Base-by-base conservation (phyloP, 2,888 invertebrate genomes). In the Oxycera nigricornis region DNA sequence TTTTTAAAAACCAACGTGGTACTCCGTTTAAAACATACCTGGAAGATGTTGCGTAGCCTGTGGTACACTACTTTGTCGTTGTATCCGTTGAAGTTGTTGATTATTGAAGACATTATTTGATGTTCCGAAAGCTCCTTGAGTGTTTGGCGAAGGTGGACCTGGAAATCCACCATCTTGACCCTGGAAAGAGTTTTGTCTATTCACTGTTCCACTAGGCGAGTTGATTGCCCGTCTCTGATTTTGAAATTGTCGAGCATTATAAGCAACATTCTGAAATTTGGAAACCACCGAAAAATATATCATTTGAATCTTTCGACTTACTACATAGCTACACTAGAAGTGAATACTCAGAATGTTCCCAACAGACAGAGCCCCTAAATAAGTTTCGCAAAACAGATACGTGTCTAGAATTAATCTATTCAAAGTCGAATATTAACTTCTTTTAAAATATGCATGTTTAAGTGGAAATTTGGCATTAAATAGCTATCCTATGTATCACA, bases 11-110 rank as follows among this genome's bases (percentile, higher is more conserved):
- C 20, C 9, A 11, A 57, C 22, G n/a, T 57, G n/a, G 4, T 11
- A 20, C 22, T 3, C 30, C n/a, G 9, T 28, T 61, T 20, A 52
- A 52, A 1, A 24, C 73, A 26, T 79, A 85, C 86, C 86, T 82
- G 85, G 85, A 79, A 86, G 79, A 79, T 86, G 85, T 78, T 85
- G 86, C 35, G 85, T 84, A 65, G 85, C 83, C 78, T 86, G 86
- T 17, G 85, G 85, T 75, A 84, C 82, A 80, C 83, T 85, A 46
- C 81, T 79, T 78, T 85, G 85, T 0, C 86, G 82, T 77, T 85
- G 85, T 78, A 85, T 79, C 22, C 86, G 82, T 76, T 85, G 83
- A 78, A 84, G 75, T 76, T 83, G 83, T 73, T 79, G 79, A 72
- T 80, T 80, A 77, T 82, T 84, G 77, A 83, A 85, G 73, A 82